Percentiles rank a stretch among this genome's conserved stretches.
Evolutionary conservation across 2,113 vertebrate genomes (phyloP).

Genomic region (Pristiophorus japonicus): DNA sequence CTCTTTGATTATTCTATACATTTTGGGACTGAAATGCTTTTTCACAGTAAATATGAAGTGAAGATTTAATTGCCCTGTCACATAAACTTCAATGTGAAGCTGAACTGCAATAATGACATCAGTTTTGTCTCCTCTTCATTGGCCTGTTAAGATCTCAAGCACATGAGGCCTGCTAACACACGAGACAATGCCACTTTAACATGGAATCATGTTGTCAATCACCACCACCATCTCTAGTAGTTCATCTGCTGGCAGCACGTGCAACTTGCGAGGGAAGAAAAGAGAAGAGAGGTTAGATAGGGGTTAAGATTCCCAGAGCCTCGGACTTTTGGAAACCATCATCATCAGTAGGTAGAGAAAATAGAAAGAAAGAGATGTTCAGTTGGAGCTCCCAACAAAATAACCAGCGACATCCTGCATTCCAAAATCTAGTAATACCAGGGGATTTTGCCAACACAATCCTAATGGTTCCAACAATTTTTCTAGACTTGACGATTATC

Average conservation of each 20-base stretch:
- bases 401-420: conserved; percentile 1
- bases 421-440: neutral
- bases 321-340: neutral
- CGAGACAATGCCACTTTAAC: conserved; percentile 5
- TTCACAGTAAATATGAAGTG: neutral
- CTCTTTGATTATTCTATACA: neutral
- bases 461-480: neutral
- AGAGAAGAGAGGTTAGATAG: neutral
- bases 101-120: neutral
- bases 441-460: neutral
- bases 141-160: neutral
- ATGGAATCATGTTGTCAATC: neutral
- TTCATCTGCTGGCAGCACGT: conserved; percentile 16
- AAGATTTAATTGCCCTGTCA: neutral
- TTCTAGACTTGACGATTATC: neutral
- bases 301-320: neutral
- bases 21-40: neutral
- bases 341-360: neutral
- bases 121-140: neutral
- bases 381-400: conserved; percentile 3
- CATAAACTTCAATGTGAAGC: neutral
- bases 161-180: neutral
- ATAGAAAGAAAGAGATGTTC: neutral
- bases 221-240: conserved; percentile 25
- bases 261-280: neutral